phyloP scores from a whole-genome alignment of 2,888 invertebrate genomes.

The Galerucella nymphaeae region DNA sequence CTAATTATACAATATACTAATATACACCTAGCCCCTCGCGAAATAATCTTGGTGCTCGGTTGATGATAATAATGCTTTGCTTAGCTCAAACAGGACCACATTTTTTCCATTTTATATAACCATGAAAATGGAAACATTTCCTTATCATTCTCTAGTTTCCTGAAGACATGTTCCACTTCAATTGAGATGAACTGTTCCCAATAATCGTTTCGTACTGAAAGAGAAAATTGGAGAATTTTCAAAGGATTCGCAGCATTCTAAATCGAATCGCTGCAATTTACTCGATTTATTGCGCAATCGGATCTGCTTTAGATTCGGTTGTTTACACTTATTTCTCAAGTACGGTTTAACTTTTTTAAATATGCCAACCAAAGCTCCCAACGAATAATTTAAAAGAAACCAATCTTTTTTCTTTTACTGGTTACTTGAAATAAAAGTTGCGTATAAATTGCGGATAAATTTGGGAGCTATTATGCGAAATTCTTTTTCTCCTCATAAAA shows the following conservation, averaged over 20 bases:
- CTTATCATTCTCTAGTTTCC: background rate
- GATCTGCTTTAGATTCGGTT: background rate
- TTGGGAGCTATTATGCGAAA: no score
- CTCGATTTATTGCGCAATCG: background rate
- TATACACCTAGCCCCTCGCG: no score
- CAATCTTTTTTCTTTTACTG: background rate
- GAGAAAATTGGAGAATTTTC: background rate
- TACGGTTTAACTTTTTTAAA: background rate
- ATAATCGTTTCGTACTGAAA: background rate
- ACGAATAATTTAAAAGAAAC: background rate
- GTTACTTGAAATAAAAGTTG: no score
- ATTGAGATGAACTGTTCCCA: background rate
- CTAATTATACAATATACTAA: no score
- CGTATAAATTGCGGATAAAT: no score
- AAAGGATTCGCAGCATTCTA: constrained; percentile 1
- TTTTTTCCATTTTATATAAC: no score
- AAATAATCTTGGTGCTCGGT: no score
- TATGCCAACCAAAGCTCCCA: background rate
- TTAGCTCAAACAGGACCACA: no score
- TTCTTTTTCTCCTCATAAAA: no score
- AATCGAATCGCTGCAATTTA: background rate
- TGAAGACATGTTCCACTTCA: background rate
- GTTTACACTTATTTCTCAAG: constrained; percentile 10
- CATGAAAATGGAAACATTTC: no score
- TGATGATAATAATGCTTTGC: no score